Base-by-base conservation (phyloP, 1,140 invertebrate species). In the Brachionus asplanchnoidis region DNA sequence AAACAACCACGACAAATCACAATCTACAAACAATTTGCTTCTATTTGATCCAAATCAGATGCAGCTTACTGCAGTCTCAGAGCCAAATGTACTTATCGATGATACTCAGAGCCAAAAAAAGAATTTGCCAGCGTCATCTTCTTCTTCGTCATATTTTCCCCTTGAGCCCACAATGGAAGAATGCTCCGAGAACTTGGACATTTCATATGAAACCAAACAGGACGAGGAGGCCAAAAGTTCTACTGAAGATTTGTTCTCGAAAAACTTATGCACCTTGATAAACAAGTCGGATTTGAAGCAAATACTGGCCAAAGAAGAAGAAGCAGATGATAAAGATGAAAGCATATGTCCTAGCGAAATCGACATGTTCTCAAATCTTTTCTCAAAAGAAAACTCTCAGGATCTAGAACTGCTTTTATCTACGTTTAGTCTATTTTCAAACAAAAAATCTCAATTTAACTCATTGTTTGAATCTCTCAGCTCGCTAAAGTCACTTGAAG, bases 131-230 rank as follows among this genome's bases (percentile, higher is more conserved):
- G 56, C 32, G 5, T 84, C 46, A 44, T 46, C 73, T 14, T 50
- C 73, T 9, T 88, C 2, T 87, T 86, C 78, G 7, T 20, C n/a
- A 20, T 80, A 79, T 44, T 68, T 66, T 20, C 85, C 80, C 3
- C 40, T 82, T 17, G 60, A 68, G 32, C 53, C 53, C 36, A 73
- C 66, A 12, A 85, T 65, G 79, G 79, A 82, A 65, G 79, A 82
- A 26, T 70, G 46, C 14, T 7, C 20, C 12, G 56, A 91, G 92
- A 42, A 90, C 94, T 82, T 93, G 93, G 87, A 95, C 96, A 87
- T 94, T 95, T 3, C 91, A 97, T 20, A 97, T 96, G 0, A 95
- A 97, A 92, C 96, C 12, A 77, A 77, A 50, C 73, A 77, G 26
- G 73, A 77, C 11, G 44, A 77, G 26, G 44, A 50, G 3, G 23